These are phyloP conservation scores for Myocastor coypus DNA, from an alignment of 2,113 vertebrate species.

Conservation along the genomic window DNA sequence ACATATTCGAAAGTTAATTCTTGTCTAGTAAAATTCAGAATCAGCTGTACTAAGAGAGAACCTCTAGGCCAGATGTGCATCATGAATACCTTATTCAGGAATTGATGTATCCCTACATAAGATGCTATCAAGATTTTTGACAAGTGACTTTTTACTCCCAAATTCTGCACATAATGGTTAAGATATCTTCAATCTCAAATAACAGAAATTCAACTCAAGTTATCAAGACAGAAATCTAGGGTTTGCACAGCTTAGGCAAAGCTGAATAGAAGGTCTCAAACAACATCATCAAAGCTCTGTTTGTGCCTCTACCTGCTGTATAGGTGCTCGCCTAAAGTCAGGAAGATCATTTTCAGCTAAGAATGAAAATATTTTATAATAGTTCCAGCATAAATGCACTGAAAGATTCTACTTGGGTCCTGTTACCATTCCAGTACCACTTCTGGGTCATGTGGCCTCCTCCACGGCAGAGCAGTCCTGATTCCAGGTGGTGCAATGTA, in stretches of 20 bases:
- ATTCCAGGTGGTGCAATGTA: background rate
- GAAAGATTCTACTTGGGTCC: background rate
- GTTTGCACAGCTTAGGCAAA: background rate
- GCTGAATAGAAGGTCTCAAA: background rate
- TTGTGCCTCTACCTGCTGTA: constrained; percentile 58
- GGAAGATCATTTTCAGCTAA: background rate
- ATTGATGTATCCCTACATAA: background rate
- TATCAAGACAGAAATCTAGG: constrained; percentile 24
- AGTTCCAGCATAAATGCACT: background rate
- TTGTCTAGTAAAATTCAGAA: background rate
- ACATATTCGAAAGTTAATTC: background rate
- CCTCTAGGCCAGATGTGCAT: background rate
- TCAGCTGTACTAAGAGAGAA: background rate
- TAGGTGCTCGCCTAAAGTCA: constrained; percentile 21
- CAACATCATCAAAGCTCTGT: background rate
- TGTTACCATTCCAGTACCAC: background rate
- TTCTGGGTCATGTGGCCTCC: background rate
- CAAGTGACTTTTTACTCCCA: background rate
- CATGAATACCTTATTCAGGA: background rate
- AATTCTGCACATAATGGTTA: background rate
- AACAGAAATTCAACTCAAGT: background rate
- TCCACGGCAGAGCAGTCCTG: background rate
- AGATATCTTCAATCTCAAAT: background rate
- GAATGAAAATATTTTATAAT: background rate
- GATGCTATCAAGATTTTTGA: background rate